These are phyloP conservation scores for Olivierus martensii DNA, from an alignment of 1,140 invertebrate species.

Conservation along the genomic window DNA sequence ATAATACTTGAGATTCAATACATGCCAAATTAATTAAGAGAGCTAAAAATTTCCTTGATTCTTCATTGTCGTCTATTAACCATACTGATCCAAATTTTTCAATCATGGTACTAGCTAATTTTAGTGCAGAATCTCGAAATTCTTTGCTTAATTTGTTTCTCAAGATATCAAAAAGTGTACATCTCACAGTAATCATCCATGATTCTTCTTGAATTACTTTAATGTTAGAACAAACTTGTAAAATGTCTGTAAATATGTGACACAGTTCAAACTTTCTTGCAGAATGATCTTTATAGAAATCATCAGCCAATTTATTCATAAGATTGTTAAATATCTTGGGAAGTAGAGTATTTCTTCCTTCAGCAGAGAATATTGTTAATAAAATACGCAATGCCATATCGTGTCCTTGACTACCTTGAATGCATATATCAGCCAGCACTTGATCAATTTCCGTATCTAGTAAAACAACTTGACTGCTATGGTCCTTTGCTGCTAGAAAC, in stretches of 20 bases:
- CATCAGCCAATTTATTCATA: conserved; percentile 65
- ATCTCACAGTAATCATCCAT: conserved; percentile 58
- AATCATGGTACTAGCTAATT: conserved; percentile 60
- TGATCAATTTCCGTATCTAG: background rate
- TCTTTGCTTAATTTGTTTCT: conserved; percentile 71
- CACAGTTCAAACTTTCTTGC: conserved; percentile 78
- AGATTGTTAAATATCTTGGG: conserved; percentile 60
- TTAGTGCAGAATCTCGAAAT: conserved; percentile 72
- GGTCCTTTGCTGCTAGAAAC: conserved; percentile 52
- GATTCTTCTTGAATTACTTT: conserved; percentile 44
- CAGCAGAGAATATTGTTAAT: conserved; percentile 4
- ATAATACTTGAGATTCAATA: conserved; percentile 81
- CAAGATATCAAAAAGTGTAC: conserved; percentile 47
- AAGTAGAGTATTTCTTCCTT: conserved; percentile 24
- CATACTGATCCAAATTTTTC: conserved; percentile 51
- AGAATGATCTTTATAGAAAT: conserved; percentile 72
- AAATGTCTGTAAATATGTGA: conserved; percentile 51
- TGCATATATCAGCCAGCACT: background rate
- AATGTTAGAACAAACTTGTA: conserved; percentile 44
- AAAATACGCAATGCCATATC: conserved; percentile 55
- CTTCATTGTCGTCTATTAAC: conserved; percentile 18
- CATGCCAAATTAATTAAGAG: conserved; percentile 69
- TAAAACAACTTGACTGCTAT: conserved; percentile 52
- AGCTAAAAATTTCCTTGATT: conserved; percentile 48
- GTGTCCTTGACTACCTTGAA: conserved; percentile 46